phyloP scores from a whole-genome alignment of 2,888 invertebrate genomes.

The Synergus itoensis region DNA sequence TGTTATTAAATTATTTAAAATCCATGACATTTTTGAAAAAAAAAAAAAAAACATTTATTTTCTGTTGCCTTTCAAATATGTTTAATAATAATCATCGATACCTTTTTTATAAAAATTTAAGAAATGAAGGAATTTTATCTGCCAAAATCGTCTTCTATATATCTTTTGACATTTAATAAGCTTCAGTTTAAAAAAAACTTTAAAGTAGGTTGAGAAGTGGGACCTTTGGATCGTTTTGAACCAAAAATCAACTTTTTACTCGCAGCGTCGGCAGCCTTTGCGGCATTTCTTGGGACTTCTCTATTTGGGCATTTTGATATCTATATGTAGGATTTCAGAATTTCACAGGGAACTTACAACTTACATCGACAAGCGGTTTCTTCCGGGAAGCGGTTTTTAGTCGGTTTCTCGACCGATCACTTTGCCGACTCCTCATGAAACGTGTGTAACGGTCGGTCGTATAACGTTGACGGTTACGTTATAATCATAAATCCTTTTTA shows the following conservation, averaged over 20 bases:
- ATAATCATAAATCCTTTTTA: conserved; percentile 54
- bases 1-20: too few relatives aligned
- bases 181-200: too few relatives aligned
- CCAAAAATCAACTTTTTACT: neutral
- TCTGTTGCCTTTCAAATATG: too few relatives aligned
- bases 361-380: conserved; percentile 43
- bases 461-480: conserved; percentile 45
- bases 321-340: neutral
- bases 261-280: neutral
- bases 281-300: conserved; percentile 59
- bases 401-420: conserved; percentile 30
- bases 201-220: too few relatives aligned
- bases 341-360: conserved; percentile 25
- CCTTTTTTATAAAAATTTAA: too few relatives aligned
- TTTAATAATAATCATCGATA: too few relatives aligned
- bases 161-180: too few relatives aligned
- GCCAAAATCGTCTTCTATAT: too few relatives aligned
- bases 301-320: conserved; percentile 43
- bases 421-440: conserved; percentile 32
- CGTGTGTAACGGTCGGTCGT: conserved; percentile 31
- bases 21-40: too few relatives aligned
- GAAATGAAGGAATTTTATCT: too few relatives aligned
- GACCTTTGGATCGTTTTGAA: too few relatives aligned
- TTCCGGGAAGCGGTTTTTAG: conserved; percentile 43
- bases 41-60: too few relatives aligned